A percentile compares a stretch with the other conserved stretches of the same genome.
Conservation (phyloP, 2,113 vertebrate genomes). For the Prolemur simus region DNA sequence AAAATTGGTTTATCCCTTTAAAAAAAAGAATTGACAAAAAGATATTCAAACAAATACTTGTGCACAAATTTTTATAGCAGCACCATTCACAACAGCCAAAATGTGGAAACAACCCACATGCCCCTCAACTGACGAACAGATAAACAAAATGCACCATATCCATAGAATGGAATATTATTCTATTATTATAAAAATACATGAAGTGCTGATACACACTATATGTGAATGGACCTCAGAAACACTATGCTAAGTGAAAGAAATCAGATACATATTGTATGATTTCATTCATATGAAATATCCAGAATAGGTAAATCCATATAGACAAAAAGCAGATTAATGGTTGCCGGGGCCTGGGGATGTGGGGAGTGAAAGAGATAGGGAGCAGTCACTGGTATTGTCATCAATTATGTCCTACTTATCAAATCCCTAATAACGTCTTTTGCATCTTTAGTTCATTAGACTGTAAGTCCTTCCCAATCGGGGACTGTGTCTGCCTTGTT, state of each 20-base stretch:
- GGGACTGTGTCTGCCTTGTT: neutral
- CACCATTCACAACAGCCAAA: neutral
- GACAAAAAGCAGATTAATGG: neutral
- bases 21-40: neutral
- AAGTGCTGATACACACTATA: neutral
- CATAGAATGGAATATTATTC: neutral
- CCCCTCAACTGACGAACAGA: neutral
- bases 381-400: neutral
- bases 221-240: neutral
- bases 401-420: neutral
- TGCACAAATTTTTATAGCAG: neutral
- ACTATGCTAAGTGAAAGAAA: neutral
- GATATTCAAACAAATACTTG: neutral
- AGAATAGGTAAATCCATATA: neutral
- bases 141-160: neutral
- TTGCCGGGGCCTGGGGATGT: neutral
- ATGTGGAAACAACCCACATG: neutral
- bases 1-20: neutral
- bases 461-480: neutral
- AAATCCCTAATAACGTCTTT: neutral
- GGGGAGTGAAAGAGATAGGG: neutral
- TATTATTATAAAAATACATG: neutral
- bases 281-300: neutral
- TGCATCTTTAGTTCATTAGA: neutral
- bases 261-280: neutral